Base-by-base conservation (phyloP, 2,797 vertebrate genomes). In the Yasuhikotakia modesta region DNA sequence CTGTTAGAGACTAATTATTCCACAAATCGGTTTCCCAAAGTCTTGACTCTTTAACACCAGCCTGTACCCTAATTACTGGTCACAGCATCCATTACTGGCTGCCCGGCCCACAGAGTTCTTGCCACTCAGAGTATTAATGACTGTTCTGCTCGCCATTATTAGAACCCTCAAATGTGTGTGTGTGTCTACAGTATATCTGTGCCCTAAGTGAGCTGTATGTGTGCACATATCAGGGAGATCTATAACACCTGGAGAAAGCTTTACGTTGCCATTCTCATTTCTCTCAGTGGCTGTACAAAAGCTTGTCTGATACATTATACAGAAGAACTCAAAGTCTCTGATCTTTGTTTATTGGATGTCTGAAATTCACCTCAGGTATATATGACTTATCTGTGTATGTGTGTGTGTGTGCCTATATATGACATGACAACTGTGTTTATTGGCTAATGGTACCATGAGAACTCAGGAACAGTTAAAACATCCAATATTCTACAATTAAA, bases 1-100 rank as follows among this genome's bases (percentile, higher is more conserved):
- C 90, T 91, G 90, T 91, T 91, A 90, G 88, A 93, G 91, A 90
- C 92, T 94, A 92, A 93, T 94, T 93, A 94, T 89, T 87, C 88
- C 87, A 86, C 91, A 92, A 94, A 93, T 93, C 90, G 88, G 88
- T 91, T 89, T 92, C 89, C 89, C 91, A 91, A 93, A 93, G 92
- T 93, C 91, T 90, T 85, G 86, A 92, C 90, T 91, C 89, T 93
- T 93, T 91, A 93, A 92, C 91, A 91, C 87, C 83, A 90, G 90
- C 90, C 89, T 89, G 87, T 84, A 84, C 86, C 89, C 92, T 94
- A 93, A 93, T 93, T 93, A 94, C 90, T 91, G 91, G 90, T 92
- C 91, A 88, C 88, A 90, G 90, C 91, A 92, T 92, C 92, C 89
- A 92, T 94, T 92, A 92, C 90, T 87, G 76, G 87, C 88, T 87